These are phyloP conservation scores for Phylloscopus trochilus DNA, from an alignment of 2,113 vertebrate genomes.

Conservation along the genomic window DNA sequence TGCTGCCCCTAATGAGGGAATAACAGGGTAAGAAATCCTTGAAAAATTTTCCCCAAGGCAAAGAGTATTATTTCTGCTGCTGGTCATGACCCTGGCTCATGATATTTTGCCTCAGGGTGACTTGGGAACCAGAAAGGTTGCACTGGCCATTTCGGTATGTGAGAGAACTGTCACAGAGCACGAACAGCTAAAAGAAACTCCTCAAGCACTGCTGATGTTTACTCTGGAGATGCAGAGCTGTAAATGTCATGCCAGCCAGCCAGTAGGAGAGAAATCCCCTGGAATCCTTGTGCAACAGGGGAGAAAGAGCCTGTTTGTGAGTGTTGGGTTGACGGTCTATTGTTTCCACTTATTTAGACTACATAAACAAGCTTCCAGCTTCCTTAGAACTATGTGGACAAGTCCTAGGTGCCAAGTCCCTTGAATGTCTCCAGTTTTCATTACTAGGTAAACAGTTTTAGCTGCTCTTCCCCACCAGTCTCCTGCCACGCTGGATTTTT, in stretches of 20 bases:
- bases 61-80: neutral
- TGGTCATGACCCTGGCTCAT: neutral
- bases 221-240: neutral
- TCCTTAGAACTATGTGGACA: neutral
- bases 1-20: neutral
- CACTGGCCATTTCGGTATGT: neutral
- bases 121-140: neutral
- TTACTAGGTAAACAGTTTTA: neutral
- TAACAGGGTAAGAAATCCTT: neutral
- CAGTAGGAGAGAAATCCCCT: neutral
- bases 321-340: neutral
- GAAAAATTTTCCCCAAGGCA: neutral
- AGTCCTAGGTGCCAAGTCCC: neutral
- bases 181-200: neutral
- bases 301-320: neutral
- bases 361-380: neutral
- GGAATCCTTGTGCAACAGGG: neutral
- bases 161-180: neutral
- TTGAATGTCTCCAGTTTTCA: neutral
- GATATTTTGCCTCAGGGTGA: neutral
- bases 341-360: neutral
- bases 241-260: accelerated
- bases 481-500: neutral
- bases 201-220: neutral
- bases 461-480: neutral